phyloP scores from a whole-genome alignment of 1,140 invertebrate genomes.

The Chrysopa pallens region DNA sequence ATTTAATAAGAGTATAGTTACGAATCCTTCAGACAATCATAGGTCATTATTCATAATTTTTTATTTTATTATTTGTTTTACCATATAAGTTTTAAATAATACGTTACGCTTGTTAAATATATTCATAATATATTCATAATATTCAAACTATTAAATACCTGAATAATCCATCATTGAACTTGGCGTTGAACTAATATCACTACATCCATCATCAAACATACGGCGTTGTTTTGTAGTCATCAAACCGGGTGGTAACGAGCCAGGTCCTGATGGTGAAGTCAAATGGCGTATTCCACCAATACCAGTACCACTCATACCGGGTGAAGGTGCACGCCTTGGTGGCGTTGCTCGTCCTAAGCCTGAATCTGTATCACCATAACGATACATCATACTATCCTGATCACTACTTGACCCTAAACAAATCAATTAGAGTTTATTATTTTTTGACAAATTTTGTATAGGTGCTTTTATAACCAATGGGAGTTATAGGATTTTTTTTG shows the following conservation, averaged over 20 bases:
- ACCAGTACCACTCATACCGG: constrained; percentile 28
- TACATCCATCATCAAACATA: constrained; percentile 64
- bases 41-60: too few species aligned
- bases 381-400: constrained; percentile 29
- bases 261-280: constrained; percentile 58
- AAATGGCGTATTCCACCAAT: constrained; percentile 35
- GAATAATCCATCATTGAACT: constrained; percentile 46
- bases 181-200: constrained; percentile 64
- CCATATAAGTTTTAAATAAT: too few species aligned
- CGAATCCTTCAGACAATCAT: too few species aligned
- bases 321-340: constrained; percentile 59
- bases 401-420: constrained; percentile 28
- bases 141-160: background rate
- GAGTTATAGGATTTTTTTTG: too few species aligned
- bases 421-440: background rate
- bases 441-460: too few species aligned
- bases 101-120: too few species aligned
- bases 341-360: constrained; percentile 64
- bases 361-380: constrained; percentile 51
- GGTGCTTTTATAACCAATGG: too few species aligned
- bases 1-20: too few species aligned
- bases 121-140: too few species aligned
- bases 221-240: constrained; percentile 54
- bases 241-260: constrained; percentile 60
- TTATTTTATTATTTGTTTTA: too few species aligned